Percentiles rank a stretch among this genome's conserved stretches.
phyloP scores from a whole-genome alignment of 1,140 invertebrate genomes.

The Sipha flava region DNA sequence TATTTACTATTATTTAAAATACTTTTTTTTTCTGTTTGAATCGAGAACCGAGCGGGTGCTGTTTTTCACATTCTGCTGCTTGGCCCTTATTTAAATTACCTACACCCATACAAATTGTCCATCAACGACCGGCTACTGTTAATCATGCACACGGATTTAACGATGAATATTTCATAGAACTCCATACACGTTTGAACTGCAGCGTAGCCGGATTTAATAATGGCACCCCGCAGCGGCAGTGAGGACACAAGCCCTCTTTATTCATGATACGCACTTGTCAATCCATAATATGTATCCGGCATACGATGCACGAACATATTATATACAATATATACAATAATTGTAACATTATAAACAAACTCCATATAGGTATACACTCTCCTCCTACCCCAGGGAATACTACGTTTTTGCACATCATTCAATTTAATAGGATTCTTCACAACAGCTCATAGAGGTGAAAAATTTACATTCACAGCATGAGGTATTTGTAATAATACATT shows the following conservation, averaged over 20 bases:
- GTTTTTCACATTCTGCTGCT: too few relatives aligned
- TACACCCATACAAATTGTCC: too few relatives aligned
- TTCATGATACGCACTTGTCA: neutral
- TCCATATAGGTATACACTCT: neutral
- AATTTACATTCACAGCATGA: neutral
- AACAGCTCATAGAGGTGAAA: neutral
- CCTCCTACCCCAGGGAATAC: neutral
- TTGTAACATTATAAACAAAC: too few relatives aligned
- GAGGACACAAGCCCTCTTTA: neutral
- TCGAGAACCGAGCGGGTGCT: too few relatives aligned
- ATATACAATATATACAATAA: neutral
- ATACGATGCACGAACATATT: neutral
- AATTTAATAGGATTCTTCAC: neutral
- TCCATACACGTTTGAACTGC: too few relatives aligned
- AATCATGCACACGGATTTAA: neutral
- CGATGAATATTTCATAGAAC: neutral
- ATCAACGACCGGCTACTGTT: too few relatives aligned
- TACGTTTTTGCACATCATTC: constrained; percentile 18
- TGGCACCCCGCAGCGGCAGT: neutral
- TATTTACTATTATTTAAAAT: too few relatives aligned
- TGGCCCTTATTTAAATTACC: neutral
- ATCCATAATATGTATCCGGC: neutral
- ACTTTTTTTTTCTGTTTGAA: too few relatives aligned
- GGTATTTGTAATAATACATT: neutral
- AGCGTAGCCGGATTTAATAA: too few relatives aligned